Percentiles rank a stretch among this genome's conserved stretches.
phyloP scores from a whole-genome alignment of 2,113 vertebrate species.

The Cavia porcellus region DNA sequence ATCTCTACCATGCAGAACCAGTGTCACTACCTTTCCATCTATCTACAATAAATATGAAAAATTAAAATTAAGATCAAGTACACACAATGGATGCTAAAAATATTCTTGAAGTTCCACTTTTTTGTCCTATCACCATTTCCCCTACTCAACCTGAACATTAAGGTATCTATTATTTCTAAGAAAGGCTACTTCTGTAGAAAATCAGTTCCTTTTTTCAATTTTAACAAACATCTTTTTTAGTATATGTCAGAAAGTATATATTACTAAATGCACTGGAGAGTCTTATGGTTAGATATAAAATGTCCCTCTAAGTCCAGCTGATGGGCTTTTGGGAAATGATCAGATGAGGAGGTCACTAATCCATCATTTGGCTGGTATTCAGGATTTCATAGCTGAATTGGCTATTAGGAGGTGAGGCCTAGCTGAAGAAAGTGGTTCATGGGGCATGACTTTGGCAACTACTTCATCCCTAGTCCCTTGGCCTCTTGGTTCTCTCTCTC shows the following conservation, averaged over 20 bases:
- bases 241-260: neutral
- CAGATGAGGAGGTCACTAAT: neutral
- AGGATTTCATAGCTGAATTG: neutral
- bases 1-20: neutral
- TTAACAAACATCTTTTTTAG: neutral
- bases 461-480: neutral
- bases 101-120: neutral
- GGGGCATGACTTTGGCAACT: neutral
- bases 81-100: neutral
- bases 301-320: neutral
- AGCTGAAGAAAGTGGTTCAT: neutral
- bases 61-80: constrained; percentile 42
- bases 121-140: neutral
- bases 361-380: neutral
- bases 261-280: neutral
- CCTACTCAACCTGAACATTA: neutral
- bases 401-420: neutral
- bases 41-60: neutral
- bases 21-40: neutral
- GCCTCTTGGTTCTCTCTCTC: neutral
- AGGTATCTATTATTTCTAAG: neutral
- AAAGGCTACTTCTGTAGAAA: neutral
- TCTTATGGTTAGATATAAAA: neutral
- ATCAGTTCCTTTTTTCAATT: neutral
- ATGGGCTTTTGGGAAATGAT: neutral